A percentile compares a stretch with the other conserved stretches of the same genome.
Evolutionary conservation across 2,888 invertebrate genomes (phyloP).

Genomic region (Eugnorisma glareosa): DNA sequence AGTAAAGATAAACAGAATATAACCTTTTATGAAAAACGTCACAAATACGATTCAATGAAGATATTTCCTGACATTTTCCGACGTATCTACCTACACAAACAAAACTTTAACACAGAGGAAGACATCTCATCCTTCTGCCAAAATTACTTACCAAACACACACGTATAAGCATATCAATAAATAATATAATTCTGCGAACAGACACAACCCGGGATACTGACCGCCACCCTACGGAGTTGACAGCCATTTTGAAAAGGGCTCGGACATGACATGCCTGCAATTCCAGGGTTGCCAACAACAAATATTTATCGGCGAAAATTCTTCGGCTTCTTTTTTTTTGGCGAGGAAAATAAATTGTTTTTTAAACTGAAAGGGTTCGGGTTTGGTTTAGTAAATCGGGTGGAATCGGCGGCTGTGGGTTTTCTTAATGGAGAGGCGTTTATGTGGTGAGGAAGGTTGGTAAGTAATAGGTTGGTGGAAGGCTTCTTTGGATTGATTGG

Average conservation of each 20-base stretch:
- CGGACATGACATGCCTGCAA: slow-evolving; percentile 83
- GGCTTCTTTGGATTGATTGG: slow-evolving; percentile 6
- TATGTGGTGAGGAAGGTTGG: slow-evolving; percentile 15
- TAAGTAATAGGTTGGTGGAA: slow-evolving; percentile 18
- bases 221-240: slow-evolving; percentile 78
- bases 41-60: neutral
- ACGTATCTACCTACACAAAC: neutral
- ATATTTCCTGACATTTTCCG: slow-evolving; percentile 4
- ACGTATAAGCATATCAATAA: slow-evolving; percentile 83
- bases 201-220: slow-evolving; percentile 80
- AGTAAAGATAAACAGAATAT: neutral
- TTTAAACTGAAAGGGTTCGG: slow-evolving; percentile 69
- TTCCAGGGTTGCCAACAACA: slow-evolving; percentile 81
- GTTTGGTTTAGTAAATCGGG: slow-evolving; percentile 50
- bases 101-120: slow-evolving; percentile 30
- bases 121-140: slow-evolving; percentile 31
- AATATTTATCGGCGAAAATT: slow-evolving; percentile 81
- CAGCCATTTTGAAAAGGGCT: slow-evolving; percentile 88
- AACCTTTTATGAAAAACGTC: neutral
- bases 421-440: slow-evolving; percentile 54
- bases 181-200: slow-evolving; percentile 80
- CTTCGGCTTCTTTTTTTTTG: slow-evolving; percentile 67
- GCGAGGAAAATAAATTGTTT: slow-evolving; percentile 73
- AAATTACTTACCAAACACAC: slow-evolving; percentile 68
- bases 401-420: slow-evolving; percentile 50